Base-by-base conservation (phyloP, 2,888 invertebrate genomes). In the Epistrophe eligans region DNA sequence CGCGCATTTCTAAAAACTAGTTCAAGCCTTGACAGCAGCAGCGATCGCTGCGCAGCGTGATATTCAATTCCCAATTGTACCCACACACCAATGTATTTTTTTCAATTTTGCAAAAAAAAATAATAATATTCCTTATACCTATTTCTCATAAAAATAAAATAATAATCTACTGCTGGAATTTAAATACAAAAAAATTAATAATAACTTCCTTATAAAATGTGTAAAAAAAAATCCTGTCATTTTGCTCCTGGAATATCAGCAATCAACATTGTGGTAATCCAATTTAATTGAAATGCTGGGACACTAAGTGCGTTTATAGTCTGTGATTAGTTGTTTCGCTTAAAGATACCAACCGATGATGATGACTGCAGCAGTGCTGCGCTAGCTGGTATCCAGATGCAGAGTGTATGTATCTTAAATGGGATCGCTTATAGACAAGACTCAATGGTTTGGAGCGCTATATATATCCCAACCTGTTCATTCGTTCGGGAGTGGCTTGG, bases 191-290 rank as follows among this genome's bases (percentile, higher is more conserved):
- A 84, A 85, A 73, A n/a, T n/a, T n/a, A n/a, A n/a, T n/a, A 73
- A 81, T 85, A 81, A 85, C 81, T 85, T 85, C 81, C 84, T 81
- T 81, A 77, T 24, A 77, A 52, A 81, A 81, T 81, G 81, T 80
- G 11, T n/a, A 24, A 24, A 2, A 24, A 52, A 24, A 84, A 77
- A 85, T 77, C 77, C 77, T 85, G 79, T 79, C 66, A 74, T 58
- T 71, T 77, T 19, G 71, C 11, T 43, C 17, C 40, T 40, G 70
- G 55, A 66, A 66, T 73, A 66, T 67, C 70, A 71, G 28, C 77
- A 52, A 60, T 79, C 80, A 70, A 72, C 72, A 55, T 74, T 67
- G 81, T 62, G 52, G 77, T 79, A 87, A 79, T 79, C 82, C 71
- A 79, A 52, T 82, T 87, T 79, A 85, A 85, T 81, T 85, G 77